phyloP scores from a whole-genome alignment of 2,888 invertebrate species.

The Cheilosia soror region DNA sequence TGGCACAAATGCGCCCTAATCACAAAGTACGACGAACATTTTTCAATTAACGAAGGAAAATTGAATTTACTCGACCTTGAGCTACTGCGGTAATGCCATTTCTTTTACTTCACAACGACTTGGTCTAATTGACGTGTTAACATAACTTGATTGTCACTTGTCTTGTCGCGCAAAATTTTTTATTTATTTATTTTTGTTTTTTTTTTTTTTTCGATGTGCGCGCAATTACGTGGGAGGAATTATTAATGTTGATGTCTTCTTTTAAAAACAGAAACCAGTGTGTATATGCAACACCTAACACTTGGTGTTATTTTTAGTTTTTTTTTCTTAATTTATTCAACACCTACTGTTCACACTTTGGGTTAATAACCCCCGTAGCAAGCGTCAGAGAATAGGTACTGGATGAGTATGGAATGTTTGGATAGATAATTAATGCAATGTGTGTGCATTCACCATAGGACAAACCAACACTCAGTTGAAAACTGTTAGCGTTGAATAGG shows the following conservation, averaged over 20 bases:
- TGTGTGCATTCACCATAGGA: slow-evolving; percentile 36
- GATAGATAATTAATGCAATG: slow-evolving; percentile 49
- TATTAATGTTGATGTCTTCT: slow-evolving; percentile 39
- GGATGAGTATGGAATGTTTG: slow-evolving; percentile 34
- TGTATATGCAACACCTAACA: slow-evolving; percentile 15
- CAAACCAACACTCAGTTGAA: slow-evolving; percentile 29
- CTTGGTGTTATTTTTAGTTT: too few species aligned
- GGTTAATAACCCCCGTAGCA: slow-evolving; percentile 61
- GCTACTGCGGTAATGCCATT: slow-evolving; percentile 43
- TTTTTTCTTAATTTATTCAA: slow-evolving; percentile 9
- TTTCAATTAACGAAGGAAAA: slow-evolving; percentile 42
- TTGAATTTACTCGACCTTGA: slow-evolving; percentile 58
- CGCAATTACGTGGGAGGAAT: slow-evolving; percentile 55
- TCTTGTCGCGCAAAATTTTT: slow-evolving; percentile 20
- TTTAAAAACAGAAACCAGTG: neutral
- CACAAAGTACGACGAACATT: neutral
- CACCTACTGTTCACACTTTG: slow-evolving; percentile 43
- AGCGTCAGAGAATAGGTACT: slow-evolving; percentile 33
- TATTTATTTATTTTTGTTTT: neutral
- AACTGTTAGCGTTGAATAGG: slow-evolving; percentile 49
- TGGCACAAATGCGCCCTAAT: slow-evolving; percentile 35
- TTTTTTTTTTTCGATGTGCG: neutral
- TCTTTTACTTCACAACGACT: slow-evolving; percentile 5
- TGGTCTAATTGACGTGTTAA: slow-evolving; percentile 64
- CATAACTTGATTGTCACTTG: slow-evolving; percentile 53